Evolutionary conservation across 2,888 invertebrate species (phyloP).

Genomic region (Matsumyia berberina): DNA sequence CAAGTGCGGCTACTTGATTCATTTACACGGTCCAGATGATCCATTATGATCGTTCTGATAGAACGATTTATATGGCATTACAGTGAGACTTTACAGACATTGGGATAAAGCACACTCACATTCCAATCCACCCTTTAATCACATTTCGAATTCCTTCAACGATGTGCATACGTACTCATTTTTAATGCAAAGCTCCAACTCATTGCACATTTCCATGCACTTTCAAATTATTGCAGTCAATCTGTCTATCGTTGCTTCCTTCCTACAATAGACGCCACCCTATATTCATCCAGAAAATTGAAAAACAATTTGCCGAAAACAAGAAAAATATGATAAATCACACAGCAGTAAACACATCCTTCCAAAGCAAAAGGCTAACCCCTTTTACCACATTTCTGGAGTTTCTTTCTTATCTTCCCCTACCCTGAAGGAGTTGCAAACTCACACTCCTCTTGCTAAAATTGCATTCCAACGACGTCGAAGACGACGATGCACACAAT

Average conservation of each 20-base stretch:
- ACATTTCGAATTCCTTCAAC: too few relatives aligned
- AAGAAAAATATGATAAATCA: constrained; percentile 61
- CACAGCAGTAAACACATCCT: constrained; percentile 33
- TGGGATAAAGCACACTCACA: too few relatives aligned
- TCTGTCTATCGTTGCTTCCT: background rate
- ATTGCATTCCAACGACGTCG: constrained; percentile 61
- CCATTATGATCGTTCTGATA: too few relatives aligned
- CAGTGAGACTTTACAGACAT: too few relatives aligned
- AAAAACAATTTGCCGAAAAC: constrained; percentile 53
- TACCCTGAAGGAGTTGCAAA: constrained; percentile 3
- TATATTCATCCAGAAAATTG: constrained; percentile 35
- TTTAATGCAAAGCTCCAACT: too few relatives aligned
- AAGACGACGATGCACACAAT: constrained; percentile 67
- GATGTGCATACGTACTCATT: too few relatives aligned
- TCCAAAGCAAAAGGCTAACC: constrained; percentile 11
- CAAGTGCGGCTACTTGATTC: too few relatives aligned
- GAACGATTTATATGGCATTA: too few relatives aligned
- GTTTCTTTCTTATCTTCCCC: background rate
- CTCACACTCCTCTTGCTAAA: constrained; percentile 39
- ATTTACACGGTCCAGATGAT: too few relatives aligned
- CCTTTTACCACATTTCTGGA: constrained; percentile 39
- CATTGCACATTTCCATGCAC: too few relatives aligned
- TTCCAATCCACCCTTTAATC: too few relatives aligned
- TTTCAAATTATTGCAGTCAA: too few relatives aligned
- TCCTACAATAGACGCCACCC: constrained; percentile 6